phyloP scores from a whole-genome alignment of 2,797 vertebrate genomes.

The Buceros bicornis region DNA sequence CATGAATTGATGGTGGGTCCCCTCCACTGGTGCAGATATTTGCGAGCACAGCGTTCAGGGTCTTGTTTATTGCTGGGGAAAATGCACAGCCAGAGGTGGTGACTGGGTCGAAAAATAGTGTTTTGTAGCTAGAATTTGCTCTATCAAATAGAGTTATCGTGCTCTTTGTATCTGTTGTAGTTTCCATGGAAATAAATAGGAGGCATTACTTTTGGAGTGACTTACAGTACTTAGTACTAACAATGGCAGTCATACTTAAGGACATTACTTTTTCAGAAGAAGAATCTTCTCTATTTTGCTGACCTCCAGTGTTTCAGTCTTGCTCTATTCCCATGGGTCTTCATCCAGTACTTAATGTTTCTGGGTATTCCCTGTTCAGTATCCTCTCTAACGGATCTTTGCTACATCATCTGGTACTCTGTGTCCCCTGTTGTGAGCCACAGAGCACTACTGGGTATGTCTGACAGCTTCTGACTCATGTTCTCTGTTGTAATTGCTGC shows the following conservation, averaged over 20 bases:
- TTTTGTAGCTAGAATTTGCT: too few relatives aligned
- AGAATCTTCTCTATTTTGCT: not conserved
- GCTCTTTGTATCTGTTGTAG: too few relatives aligned
- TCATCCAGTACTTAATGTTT: not conserved
- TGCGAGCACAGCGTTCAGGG: too few relatives aligned
- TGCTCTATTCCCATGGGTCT: not conserved
- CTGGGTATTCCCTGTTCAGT: not conserved
- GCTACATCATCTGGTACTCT: not conserved
- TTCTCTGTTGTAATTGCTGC: not conserved
- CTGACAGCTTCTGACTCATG: conserved; percentile 35
- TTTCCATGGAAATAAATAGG: too few relatives aligned
- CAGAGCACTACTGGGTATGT: not conserved
- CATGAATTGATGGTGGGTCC: too few relatives aligned
- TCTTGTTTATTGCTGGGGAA: too few relatives aligned
- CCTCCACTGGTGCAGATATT: too few relatives aligned
- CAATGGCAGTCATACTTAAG: not conserved
- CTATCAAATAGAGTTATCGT: too few relatives aligned
- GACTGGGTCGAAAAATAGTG: too few relatives aligned
- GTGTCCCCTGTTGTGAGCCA: not conserved
- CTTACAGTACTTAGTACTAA: not conserved
- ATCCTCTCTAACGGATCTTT: not conserved
- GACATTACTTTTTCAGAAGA: not conserved
- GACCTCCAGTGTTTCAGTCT: not conserved
- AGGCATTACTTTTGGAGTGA: too few relatives aligned
- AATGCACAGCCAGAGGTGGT: too few relatives aligned